Conservation (phyloP, 2,113 vertebrate species). For the Heterocephalus glaber region DNA sequence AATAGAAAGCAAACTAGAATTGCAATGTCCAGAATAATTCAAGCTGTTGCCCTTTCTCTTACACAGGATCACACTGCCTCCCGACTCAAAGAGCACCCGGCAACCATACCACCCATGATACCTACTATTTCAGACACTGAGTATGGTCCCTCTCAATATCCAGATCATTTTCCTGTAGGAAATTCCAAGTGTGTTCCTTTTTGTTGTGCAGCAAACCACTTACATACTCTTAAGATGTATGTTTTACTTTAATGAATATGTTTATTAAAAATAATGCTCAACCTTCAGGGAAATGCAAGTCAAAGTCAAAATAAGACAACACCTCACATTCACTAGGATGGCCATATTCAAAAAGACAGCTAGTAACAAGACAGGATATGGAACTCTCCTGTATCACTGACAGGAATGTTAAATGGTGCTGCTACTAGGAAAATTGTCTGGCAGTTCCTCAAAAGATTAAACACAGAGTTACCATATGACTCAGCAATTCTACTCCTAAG, state of each 20-base stretch:
- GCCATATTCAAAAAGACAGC: not conserved
- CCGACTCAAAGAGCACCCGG: too few species aligned
- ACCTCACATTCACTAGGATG: not conserved
- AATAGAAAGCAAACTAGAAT: not conserved
- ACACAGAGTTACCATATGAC: not conserved
- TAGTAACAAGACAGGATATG: not conserved
- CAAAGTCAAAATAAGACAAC: not conserved
- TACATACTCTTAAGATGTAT: not conserved
- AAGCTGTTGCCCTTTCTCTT: not conserved
- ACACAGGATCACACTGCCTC: not conserved
- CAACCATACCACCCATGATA: not conserved
- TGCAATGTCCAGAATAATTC: not conserved
- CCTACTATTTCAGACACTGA: not conserved
- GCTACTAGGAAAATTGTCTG: conserved; percentile 18
- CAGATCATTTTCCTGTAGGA: not conserved
- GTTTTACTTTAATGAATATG: not conserved
- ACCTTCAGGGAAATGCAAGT: not conserved
- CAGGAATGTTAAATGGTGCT: not conserved
- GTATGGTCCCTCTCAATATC: not conserved
- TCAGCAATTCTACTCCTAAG: not conserved
- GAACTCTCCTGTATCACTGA: not conserved
- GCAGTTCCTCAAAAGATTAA: not conserved
- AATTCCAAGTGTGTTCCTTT: not conserved
- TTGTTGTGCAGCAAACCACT: not conserved
- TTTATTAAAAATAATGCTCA: not conserved